Conservation (phyloP, 2,113 vertebrate species). For the Perca flavescens region DNA sequence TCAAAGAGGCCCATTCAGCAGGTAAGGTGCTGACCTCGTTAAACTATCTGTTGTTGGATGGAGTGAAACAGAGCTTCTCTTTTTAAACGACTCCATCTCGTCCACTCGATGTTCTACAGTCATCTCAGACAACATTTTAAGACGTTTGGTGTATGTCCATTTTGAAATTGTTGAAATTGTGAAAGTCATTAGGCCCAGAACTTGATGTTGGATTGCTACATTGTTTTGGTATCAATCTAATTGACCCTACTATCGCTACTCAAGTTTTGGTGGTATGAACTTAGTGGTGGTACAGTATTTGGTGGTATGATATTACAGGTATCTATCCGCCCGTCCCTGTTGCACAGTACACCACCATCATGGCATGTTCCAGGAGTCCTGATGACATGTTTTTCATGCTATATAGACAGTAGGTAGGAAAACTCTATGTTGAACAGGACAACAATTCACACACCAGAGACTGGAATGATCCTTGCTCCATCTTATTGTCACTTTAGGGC, state of each 20-base stretch:
- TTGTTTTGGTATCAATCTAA: no score
- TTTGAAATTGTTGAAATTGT: neutral
- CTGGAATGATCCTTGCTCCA: neutral
- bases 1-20: conserved; percentile 33
- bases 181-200: no score
- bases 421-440: neutral
- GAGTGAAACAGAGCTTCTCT: neutral
- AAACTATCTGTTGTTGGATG: neutral
- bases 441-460: neutral
- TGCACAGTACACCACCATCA: neutral
- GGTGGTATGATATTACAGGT: no score
- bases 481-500: neutral
- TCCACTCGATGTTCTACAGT: neutral
- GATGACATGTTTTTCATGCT: conserved; percentile 1
- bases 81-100: neutral
- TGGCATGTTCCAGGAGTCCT: no score
- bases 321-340: neutral
- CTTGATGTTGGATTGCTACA: no score
- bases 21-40: neutral
- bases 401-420: neutral
- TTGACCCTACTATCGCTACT: no score
- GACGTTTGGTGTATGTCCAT: neutral
- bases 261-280: no score
- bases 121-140: neutral
- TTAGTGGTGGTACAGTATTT: no score